Evolutionary conservation across 2,113 vertebrate genomes (phyloP).

Genomic region (Butorides virescens): DNA sequence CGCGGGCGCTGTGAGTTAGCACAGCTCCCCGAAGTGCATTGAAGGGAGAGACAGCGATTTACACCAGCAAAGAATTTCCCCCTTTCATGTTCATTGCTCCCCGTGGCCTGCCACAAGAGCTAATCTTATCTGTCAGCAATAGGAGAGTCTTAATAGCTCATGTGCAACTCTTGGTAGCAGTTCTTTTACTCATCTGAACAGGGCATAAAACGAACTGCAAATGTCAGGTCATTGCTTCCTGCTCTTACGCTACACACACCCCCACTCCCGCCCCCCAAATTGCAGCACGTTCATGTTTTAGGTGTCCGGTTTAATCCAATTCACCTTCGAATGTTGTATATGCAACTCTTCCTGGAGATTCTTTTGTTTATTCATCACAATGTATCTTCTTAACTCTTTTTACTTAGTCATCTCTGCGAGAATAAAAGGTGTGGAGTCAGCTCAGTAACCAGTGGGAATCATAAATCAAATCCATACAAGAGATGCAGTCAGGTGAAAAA

Average conservation of each 20-base stretch:
- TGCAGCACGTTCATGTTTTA: background rate
- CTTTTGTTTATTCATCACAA: background rate
- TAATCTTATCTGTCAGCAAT: background rate
- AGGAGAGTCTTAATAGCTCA: background rate
- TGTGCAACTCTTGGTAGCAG: background rate
- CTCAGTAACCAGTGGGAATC: background rate
- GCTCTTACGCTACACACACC: background rate
- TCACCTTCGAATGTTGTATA: background rate
- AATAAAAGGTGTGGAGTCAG: slow-evolving; percentile 15
- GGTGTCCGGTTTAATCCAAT: background rate
- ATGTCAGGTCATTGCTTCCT: background rate
- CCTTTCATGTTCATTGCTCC: background rate
- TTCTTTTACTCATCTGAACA: background rate
- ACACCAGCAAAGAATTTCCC: background rate
- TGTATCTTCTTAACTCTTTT: background rate
- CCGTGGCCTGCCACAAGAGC: background rate
- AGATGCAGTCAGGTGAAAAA: background rate
- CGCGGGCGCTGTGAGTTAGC: background rate
- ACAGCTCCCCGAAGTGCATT: background rate
- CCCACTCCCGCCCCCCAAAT: accelerated
- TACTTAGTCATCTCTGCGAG: slow-evolving; percentile 15
- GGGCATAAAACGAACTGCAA: slow-evolving; percentile 10
- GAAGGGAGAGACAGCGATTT: background rate
- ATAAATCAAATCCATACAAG: background rate
- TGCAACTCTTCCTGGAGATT: background rate